Evolutionary conservation across 1,140 invertebrate species (phyloP).

Genomic region (Drosophila malerkotliana): DNA sequence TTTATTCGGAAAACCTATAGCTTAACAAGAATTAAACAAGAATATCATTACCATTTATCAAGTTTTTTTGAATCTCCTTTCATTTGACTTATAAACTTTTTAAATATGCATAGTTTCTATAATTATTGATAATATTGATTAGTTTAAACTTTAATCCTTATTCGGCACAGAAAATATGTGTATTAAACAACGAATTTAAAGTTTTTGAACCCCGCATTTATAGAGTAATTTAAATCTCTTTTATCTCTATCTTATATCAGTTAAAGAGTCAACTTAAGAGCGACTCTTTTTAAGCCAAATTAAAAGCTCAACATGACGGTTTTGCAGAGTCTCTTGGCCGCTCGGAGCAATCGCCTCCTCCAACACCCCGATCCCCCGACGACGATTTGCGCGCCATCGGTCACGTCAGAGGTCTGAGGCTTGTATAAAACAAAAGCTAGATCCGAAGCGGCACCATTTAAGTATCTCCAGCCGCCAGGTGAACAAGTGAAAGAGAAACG

Average conservation of each 20-base stretch:
- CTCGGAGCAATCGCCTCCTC: conserved; percentile 4
- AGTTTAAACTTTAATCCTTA: too few species aligned
- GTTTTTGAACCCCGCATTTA: too few species aligned
- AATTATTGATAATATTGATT: too few species aligned
- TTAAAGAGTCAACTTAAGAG: conserved; percentile 30
- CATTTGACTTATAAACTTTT: too few species aligned
- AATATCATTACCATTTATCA: too few species aligned
- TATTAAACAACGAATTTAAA: too few species aligned
- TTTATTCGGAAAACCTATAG: too few species aligned
- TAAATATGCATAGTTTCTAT: too few species aligned
- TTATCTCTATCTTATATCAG: neutral
- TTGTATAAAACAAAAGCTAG: conserved; percentile 66
- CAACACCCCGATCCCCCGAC: neutral
- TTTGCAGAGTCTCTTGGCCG: conserved; percentile 10
- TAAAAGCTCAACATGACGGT: conserved; percentile 11
- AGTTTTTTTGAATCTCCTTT: too few species aligned
- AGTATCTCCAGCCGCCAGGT: conserved; percentile 37
- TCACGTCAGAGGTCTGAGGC: conserved; percentile 40
- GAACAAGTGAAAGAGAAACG: conserved; percentile 46
- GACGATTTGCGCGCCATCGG: conserved; percentile 25
- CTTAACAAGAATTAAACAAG: too few species aligned
- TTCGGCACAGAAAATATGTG: too few species aligned
- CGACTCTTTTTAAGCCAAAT: neutral
- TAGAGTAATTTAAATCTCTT: neutral
- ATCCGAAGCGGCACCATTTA: conserved; percentile 58